Percentiles rank a stretch among this genome's conserved stretches.
phyloP scores from a whole-genome alignment of 2,113 vertebrate species.

The Triplophysa dalaica region DNA sequence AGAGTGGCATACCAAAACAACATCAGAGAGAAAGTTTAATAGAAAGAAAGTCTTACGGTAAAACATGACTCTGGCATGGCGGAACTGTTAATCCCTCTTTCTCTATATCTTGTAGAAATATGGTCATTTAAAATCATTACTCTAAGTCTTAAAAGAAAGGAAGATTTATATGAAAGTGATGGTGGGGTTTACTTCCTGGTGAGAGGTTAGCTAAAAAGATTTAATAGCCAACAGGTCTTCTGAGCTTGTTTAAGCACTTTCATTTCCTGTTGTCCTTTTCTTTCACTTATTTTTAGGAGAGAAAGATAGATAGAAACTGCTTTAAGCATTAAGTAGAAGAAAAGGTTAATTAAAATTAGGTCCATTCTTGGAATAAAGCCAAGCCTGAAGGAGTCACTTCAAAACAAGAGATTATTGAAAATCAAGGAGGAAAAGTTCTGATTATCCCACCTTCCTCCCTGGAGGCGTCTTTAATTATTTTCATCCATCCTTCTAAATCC shows the following conservation, averaged over 20 bases:
- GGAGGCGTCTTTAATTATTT: conserved; percentile 29
- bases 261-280: neutral
- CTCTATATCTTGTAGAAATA: conserved; percentile 25
- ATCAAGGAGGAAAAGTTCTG: conserved; percentile 16
- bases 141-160: conserved; percentile 11
- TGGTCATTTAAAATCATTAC: conserved; percentile 19
- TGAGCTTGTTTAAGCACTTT: neutral
- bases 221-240: conserved; percentile 16
- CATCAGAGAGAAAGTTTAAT: conserved; percentile 27
- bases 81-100: neutral
- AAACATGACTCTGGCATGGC: neutral
- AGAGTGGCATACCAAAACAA: conserved; percentile 2
- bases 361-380: conserved; percentile 24
- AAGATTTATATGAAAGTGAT: neutral
- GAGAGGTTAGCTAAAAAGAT: conserved; percentile 30
- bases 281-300: neutral
- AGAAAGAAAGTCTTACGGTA: conserved; percentile 4
- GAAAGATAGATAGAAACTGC: conserved; percentile 17
- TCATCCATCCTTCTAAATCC: conserved; percentile 33
- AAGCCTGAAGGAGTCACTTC: conserved; percentile 19
- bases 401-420: conserved; percentile 35
- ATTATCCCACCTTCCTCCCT: conserved; percentile 15
- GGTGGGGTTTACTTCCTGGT: conserved; percentile 18
- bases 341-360: conserved; percentile 28
- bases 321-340: conserved; percentile 8